Evolutionary conservation across 1,140 invertebrate species (phyloP).

Genomic region (Drosophila paulistorum): DNA sequence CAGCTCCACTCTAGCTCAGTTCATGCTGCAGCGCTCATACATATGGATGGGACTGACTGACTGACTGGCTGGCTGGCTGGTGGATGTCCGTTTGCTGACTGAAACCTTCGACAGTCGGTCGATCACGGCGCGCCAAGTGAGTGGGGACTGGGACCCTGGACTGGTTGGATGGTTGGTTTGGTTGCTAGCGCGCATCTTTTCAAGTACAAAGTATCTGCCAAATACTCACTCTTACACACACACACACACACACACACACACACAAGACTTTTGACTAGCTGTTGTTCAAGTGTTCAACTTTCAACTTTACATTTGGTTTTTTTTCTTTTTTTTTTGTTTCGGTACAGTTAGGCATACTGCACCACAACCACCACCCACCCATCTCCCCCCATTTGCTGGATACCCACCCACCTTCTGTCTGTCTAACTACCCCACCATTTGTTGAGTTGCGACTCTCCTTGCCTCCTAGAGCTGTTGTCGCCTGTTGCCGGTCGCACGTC

Average conservation of each 20-base stretch:
- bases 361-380: neutral
- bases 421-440: too few species aligned
- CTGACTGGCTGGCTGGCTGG: neutral
- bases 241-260: slow-evolving; percentile 9
- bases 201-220: slow-evolving; percentile 64
- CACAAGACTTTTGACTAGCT: slow-evolving; percentile 33
- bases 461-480: slow-evolving; percentile 6
- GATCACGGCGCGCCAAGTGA: slow-evolving; percentile 64
- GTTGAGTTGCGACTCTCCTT: neutral
- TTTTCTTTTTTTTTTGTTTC: slow-evolving; percentile 6
- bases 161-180: neutral
- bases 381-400: neutral
- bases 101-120: slow-evolving; percentile 69
- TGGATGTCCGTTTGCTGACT: slow-evolving; percentile 26
- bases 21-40: slow-evolving; percentile 25
- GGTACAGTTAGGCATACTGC: slow-evolving; percentile 56
- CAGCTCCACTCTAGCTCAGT: slow-evolving; percentile 48
- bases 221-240: slow-evolving; percentile 34
- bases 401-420: neutral
- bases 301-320: slow-evolving; percentile 69
- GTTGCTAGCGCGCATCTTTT: slow-evolving; percentile 46
- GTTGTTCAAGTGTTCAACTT: slow-evolving; percentile 59
- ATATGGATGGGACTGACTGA: slow-evolving; percentile 42
- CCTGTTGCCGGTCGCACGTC: slow-evolving; percentile 50
- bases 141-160: slow-evolving; percentile 27